Evolutionary conservation across 2,888 invertebrate genomes (phyloP), one percentile per base, ranked within the genome.

Genomic region (Callyntrura guangdongensis): DNA sequence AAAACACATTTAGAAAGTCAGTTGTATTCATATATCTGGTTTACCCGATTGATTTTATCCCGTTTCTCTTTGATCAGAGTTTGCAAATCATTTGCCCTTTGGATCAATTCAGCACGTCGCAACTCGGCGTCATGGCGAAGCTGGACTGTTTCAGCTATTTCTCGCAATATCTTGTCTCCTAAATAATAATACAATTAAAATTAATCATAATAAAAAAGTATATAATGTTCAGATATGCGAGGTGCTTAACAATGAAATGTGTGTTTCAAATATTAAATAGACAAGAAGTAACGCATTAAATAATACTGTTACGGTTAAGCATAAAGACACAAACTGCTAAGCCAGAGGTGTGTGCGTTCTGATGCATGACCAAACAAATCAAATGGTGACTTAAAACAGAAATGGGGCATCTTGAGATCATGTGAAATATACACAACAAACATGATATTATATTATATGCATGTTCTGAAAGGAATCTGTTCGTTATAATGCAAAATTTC

Each of bases 41-140:
- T 93, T 94, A 94, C 94, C 91, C 94, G 92, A 91, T 92, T 93
- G 72, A 94, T 93, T 92, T 94, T 94, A 79, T 94, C 94, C 79
- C 94, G 92, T 86, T 94, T 94, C 85, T 94, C 94, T 85, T 94
- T 94, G 81, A 94, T 93, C 90, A 93, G 67, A 36, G 93, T 91
- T 84, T 94, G 94, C 49, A 94, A 92, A 92, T 94, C 94, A 88
- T 94, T 94, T 86, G 94, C 94, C 88, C 93, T 83, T 77, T 94
- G 94, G 11, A 94, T 93, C 74, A 94, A 90, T 56, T 94, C 93
- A 25, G 93, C 94, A 27, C 94, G 91, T 59, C 94, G 92, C 6
- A 94, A 87, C 84, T 94, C 94, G 27, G 93, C 94, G 77, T 94
- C 94, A 92, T 94, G 94, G 27, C 94, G 92, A 17, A 93, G 86